Base-by-base conservation (phyloP, 1,140 invertebrate species). In the Nasonia longicornis region DNA sequence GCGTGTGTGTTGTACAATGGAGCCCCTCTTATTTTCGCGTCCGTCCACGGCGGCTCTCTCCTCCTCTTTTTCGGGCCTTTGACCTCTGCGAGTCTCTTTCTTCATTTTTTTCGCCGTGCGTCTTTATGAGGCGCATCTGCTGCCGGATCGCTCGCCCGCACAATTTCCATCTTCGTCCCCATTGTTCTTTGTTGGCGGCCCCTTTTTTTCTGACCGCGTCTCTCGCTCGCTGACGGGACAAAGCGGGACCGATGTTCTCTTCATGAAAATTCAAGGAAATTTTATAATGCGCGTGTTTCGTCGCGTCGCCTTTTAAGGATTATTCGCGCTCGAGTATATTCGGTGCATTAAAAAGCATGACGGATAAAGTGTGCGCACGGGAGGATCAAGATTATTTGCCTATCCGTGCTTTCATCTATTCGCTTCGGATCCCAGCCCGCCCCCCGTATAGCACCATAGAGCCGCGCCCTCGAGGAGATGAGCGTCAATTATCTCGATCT, bases 391-490 rank as follows among this genome's bases (percentile, higher is more conserved):
- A 42, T 42, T 42, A 42, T 42, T 42, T 42, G 7, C 3, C 58
- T 67, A 70, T 71, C 66, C 20, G 14, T 7, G 6, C 29, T 78
- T 78, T 78, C 45, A 78, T 78, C 77, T 69, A 70, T 31, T 29
- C 42, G 12, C 26, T 7, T 45, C 12, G 26, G 11, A 1, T 45
- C 35, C 52, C 26, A 26, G 26, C 0, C 31, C 31, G 2, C 2
- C 3, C 38, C 38, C 0, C 38, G 2, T 26, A 35, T 6, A 35
- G 31, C 31, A 35, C 6, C 38, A 7, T 42, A 42, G 38, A 80
- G 63, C 70, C 79, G 71, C 79, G 31, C 79, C 79, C 79, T 69
- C 72, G 71, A 16, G 35, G 31, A 73, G 78, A 73, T 66, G 79
- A 74, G 72, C 42, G 63, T 16, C 67, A 69, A 81, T 81, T 77